phyloP scores from a whole-genome alignment of 1,140 invertebrate species.

The Listronotus oregonensis region DNA sequence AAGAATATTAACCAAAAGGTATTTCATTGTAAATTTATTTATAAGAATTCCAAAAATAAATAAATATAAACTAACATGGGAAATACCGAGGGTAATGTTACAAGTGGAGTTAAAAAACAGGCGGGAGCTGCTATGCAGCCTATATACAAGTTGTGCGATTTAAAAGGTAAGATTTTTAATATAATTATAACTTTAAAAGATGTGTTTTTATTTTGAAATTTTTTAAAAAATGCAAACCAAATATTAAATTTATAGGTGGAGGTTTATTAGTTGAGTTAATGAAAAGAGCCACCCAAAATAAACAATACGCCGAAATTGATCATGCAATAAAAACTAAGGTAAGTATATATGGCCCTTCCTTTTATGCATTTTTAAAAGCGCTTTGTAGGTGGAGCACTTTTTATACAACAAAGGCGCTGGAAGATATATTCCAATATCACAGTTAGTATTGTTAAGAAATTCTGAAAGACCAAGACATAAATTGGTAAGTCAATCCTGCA shows the following conservation, averaged over 20 bases:
- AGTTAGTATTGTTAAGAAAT: conserved; percentile 86
- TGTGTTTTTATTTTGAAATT: no score
- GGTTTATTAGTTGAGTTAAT: conserved; percentile 91
- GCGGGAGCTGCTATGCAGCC: conserved; percentile 79
- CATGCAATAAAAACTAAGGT: conserved; percentile 86
- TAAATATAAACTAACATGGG: conserved; percentile 66
- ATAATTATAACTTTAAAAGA: no score
- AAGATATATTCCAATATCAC: conserved; percentile 83
- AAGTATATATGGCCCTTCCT: conserved; percentile 1
- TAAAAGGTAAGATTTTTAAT: conserved; percentile 74
- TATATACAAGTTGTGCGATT: conserved; percentile 83
- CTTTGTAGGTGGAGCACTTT: conserved; percentile 74
- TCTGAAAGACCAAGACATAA: conserved; percentile 81
- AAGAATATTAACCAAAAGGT: no score
- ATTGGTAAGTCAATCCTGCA: conserved; percentile 60
- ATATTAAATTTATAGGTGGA: conserved; percentile 65
- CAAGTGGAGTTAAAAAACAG: conserved; percentile 89
- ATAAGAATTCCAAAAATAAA: no score
- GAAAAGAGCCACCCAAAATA: conserved; percentile 87
- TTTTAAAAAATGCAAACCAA: no score
- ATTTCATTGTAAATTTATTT: no score
- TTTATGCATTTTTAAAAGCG: neutral
- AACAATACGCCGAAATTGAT: conserved; percentile 87
- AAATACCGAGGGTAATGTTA: conserved; percentile 91
- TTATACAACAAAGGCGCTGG: conserved; percentile 93